Evolutionary conservation across 2,888 invertebrate species (phyloP).

Genomic region (Amaurobius ferox): DNA sequence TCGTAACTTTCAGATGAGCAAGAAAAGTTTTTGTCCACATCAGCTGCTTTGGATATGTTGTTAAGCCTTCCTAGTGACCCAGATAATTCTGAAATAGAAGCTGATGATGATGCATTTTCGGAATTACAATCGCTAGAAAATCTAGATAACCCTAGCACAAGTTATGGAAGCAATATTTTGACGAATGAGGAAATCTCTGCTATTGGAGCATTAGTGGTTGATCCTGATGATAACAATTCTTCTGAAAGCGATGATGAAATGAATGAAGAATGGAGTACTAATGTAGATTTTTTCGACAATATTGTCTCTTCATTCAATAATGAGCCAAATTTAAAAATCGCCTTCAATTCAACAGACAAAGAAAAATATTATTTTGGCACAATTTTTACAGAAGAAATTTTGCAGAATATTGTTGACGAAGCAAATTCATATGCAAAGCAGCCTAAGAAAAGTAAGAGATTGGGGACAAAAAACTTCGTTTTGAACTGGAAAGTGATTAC

Average conservation of each 20-base stretch:
- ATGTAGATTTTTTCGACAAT: conserved; percentile 21
- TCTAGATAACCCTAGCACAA: not conserved
- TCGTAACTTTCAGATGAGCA: not conserved
- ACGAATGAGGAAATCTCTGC: conserved; percentile 12
- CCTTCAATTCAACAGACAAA: conserved; percentile 12
- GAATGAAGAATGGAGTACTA: conserved; percentile 12
- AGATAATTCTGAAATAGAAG: not conserved
- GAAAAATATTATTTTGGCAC: conserved; percentile 24
- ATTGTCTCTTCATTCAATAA: conserved; percentile 19
- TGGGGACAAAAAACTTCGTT: no score
- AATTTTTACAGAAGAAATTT: conserved; percentile 23
- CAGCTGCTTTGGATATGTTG: not conserved
- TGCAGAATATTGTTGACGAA: conserved; percentile 19
- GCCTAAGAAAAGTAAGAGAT: no score
- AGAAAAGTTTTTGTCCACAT: not conserved
- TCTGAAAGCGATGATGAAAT: conserved; percentile 20
- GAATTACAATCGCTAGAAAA: not conserved
- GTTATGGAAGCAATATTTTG: conserved; percentile 12
- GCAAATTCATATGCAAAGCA: no score
- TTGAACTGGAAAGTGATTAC: no score
- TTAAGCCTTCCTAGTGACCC: not conserved
- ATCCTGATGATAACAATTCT: conserved; percentile 1
- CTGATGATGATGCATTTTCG: not conserved
- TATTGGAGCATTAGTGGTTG: no score
- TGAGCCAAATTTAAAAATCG: conserved; percentile 16